These are phyloP conservation scores for Chrysochloris asiatica DNA, from an alignment of 2,113 vertebrate genomes.

Conservation along the genomic window DNA sequence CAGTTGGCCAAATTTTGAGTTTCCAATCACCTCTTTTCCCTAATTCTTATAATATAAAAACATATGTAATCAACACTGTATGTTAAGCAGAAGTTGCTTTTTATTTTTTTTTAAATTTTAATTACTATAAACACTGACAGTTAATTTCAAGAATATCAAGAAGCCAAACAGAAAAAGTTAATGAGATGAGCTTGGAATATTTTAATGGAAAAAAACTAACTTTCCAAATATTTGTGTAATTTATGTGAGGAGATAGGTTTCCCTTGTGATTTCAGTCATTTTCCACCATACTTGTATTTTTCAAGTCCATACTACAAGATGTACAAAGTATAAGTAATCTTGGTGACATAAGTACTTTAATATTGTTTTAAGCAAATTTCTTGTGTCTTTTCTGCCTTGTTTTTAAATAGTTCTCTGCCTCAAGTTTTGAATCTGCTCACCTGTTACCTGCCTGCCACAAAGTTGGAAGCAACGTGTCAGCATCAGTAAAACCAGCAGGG, in stretches of 20 bases:
- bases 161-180: too few relatives aligned
- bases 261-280: neutral
- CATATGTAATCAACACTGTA: too few relatives aligned
- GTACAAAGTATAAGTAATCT: neutral
- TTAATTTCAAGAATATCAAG: constrained; percentile 36
- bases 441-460: neutral
- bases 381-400: neutral
- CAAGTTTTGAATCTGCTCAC: constrained; percentile 17
- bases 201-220: constrained; percentile 11
- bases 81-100: too few relatives aligned
- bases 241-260: neutral
- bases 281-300: neutral
- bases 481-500: neutral
- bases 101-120: too few relatives aligned
- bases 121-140: constrained; percentile 8
- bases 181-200: too few relatives aligned
- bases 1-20: constrained; percentile 22
- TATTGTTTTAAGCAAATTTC: neutral
- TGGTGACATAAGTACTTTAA: too few relatives aligned
- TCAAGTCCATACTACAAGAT: neutral
- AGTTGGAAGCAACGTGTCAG: constrained; percentile 1
- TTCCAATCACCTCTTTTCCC: neutral
- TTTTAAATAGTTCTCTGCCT: neutral
- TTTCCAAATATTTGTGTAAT: constrained; percentile 11
- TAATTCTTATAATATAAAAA: too few relatives aligned